These are phyloP conservation scores for Erynnis tages DNA, from an alignment of 2,888 invertebrate species.

Conservation along the genomic window DNA sequence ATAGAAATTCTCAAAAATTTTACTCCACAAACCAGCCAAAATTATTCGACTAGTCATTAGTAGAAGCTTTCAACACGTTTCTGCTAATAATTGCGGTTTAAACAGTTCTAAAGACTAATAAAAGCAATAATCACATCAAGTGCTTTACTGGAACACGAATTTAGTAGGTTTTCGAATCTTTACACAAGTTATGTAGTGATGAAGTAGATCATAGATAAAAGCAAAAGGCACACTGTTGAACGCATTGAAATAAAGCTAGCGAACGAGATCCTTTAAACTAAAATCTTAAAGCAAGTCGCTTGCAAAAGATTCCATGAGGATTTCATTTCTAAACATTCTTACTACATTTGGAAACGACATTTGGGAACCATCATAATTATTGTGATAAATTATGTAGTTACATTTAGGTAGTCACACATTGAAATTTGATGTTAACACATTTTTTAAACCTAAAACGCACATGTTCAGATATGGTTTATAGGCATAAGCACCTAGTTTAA, in stretches of 20 bases:
- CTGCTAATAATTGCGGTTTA: too few relatives aligned
- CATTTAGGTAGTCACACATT: constrained; percentile 7
- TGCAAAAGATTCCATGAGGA: not conserved
- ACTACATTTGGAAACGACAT: not conserved
- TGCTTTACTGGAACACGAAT: constrained; percentile 65
- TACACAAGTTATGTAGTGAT: constrained; percentile 56
- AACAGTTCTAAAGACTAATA: too few relatives aligned
- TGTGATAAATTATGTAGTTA: constrained; percentile 13
- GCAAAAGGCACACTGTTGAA: too few relatives aligned
- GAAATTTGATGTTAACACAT: too few relatives aligned
- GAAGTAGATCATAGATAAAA: too few relatives aligned
- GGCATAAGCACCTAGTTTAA: constrained; percentile 3
- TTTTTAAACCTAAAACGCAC: constrained; percentile 8
- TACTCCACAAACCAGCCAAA: too few relatives aligned
- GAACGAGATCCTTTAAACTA: too few relatives aligned
- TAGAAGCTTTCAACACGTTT: too few relatives aligned
- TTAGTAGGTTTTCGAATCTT: constrained; percentile 68
- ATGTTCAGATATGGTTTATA: not conserved
- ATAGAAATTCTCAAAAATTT: too few relatives aligned
- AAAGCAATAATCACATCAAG: constrained; percentile 23
- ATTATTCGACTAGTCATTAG: too few relatives aligned
- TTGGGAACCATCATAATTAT: not conserved
- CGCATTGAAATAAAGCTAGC: too few relatives aligned
- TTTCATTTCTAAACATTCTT: not conserved
- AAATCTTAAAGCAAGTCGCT: too few relatives aligned